Evolutionary conservation across 1,140 invertebrate species (phyloP).

Genomic region (Lanistes nyassanus): DNA sequence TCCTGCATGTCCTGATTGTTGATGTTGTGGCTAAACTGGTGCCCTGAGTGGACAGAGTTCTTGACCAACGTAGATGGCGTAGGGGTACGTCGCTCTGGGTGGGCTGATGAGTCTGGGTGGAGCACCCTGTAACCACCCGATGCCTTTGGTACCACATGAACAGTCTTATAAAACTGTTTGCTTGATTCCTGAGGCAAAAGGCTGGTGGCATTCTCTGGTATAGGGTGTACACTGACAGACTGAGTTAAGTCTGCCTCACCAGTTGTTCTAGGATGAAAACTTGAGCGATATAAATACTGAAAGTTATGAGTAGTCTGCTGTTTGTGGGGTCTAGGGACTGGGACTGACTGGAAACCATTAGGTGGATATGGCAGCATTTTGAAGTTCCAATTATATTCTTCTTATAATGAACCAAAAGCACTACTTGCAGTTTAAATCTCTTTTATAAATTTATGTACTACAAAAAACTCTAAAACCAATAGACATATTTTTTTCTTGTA

Average conservation of each 20-base stretch:
- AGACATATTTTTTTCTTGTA: too few relatives aligned
- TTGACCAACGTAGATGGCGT: background rate
- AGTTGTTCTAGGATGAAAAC: constrained; percentile 2
- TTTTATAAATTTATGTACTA: too few relatives aligned
- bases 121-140: constrained; percentile 19
- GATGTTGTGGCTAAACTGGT: constrained; percentile 9
- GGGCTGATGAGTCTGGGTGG: background rate
- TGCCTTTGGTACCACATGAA: constrained; percentile 18
- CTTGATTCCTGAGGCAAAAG: background rate
- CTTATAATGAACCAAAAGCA: too few relatives aligned
- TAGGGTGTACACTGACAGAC: constrained; percentile 20
- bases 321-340: background rate
- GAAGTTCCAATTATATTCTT: too few relatives aligned
- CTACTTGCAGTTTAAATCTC: too few relatives aligned
- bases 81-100: background rate
- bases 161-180: constrained; percentile 9
- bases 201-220: background rate
- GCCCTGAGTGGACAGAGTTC: background rate
- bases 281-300: constrained; percentile 15
- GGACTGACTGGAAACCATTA: background rate
- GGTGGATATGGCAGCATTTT: constrained; percentile 20
- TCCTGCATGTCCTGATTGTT: constrained; percentile 1
- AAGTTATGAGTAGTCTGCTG: constrained; percentile 1
- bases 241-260: constrained; percentile 17
- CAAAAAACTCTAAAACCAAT: too few relatives aligned